These are phyloP conservation scores for Bujurquina vittata DNA, from an alignment of 2,113 vertebrate genomes.

Conservation along the genomic window DNA sequence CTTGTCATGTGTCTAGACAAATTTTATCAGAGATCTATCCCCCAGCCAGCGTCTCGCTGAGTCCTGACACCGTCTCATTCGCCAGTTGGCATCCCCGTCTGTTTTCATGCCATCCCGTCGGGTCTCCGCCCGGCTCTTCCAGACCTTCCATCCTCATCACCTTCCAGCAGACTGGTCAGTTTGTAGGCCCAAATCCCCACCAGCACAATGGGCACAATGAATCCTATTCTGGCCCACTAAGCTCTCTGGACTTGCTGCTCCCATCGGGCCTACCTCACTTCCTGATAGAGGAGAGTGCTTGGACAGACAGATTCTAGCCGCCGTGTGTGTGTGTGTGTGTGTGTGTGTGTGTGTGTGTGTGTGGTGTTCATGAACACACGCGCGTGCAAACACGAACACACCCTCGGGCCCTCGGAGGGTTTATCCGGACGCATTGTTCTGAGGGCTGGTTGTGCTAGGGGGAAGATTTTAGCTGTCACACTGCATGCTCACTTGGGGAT, in stretches of 20 bases:
- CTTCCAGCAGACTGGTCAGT: conserved; percentile 88
- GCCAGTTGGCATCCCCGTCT: conserved; percentile 44
- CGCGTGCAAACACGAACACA: conserved; percentile 12
- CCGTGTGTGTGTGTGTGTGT: conserved; percentile 42
- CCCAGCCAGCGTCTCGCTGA: not conserved
- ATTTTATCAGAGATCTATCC: conserved; percentile 19
- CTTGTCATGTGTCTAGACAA: not conserved
- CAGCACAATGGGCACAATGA: conserved; percentile 89
- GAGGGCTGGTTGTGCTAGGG: conserved; percentile 79
- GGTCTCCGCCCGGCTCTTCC: conserved; percentile 73
- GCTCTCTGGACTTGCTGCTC: conserved; percentile 80
- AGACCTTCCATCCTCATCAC: conserved; percentile 88
- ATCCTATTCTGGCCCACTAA: conserved; percentile 77
- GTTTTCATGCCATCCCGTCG: conserved; percentile 50
- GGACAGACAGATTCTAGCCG: conserved; percentile 88
- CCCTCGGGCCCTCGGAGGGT: conserved; percentile 69
- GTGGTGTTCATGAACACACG: conserved; percentile 11
- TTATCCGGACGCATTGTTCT: conserved; percentile 85
- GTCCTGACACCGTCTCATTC: not conserved
- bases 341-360: conserved; percentile 28
- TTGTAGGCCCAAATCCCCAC: conserved; percentile 88
- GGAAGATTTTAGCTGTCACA: conserved; percentile 90
- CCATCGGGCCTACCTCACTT: conserved; percentile 83
- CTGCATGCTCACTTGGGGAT: conserved; percentile 81
- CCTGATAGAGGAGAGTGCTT: conserved; percentile 91